Evolutionary conservation across 2,888 invertebrate species (phyloP).

Genomic region (Erpobdella octoculata): DNA sequence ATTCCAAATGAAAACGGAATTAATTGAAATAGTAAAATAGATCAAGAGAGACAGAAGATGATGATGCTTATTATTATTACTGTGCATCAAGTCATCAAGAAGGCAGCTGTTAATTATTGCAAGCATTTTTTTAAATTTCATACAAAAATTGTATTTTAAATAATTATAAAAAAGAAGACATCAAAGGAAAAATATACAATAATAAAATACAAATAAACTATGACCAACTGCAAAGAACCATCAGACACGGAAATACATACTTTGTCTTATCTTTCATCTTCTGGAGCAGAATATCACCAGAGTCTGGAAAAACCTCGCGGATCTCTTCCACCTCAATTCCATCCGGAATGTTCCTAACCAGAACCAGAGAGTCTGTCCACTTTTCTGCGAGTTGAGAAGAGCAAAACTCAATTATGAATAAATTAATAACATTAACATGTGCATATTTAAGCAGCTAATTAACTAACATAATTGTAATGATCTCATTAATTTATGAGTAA

Average conservation of each 20-base stretch:
- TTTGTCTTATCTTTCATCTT: constrained; percentile 19
- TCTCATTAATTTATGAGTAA: not conserved
- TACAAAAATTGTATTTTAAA: not conserved
- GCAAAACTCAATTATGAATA: no score
- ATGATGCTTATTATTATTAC: no score
- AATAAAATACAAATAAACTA: no score
- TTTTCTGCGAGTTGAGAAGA: not conserved
- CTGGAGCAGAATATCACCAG: constrained; percentile 20
- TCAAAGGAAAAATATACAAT: no score
- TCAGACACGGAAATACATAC: no score
- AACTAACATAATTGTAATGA: no score
- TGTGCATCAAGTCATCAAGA: no score
- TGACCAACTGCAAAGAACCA: no score
- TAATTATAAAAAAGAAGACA: not conserved
- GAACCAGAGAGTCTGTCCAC: constrained; percentile 28
- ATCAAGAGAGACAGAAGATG: constrained; percentile 28
- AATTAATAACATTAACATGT: no score
- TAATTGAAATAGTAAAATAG: not conserved
- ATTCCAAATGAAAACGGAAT: not conserved
- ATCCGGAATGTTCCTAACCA: constrained; percentile 25
- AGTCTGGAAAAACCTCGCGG: constrained; percentile 23
- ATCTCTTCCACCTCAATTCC: constrained; percentile 24
- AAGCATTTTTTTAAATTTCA: not conserved
- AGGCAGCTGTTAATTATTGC: no score
- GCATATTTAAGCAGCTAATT: no score